Evolutionary conservation across 2,797 vertebrate genomes (phyloP).

Genomic region (Babyrousa celebensis): DNA sequence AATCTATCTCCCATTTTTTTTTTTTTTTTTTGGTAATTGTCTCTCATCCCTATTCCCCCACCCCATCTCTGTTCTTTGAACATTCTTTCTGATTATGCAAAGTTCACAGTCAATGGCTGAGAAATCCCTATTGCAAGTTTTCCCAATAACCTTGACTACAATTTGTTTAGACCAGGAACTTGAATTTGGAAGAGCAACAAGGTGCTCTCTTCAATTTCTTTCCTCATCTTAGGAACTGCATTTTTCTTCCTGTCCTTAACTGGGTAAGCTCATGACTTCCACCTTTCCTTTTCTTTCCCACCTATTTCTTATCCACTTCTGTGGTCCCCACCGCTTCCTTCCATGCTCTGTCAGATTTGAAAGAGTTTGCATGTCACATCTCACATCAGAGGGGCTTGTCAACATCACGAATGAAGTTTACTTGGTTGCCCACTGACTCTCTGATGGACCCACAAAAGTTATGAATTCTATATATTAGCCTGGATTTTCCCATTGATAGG

Average conservation of each 20-base stretch:
- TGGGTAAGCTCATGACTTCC: neutral
- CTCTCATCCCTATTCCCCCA: neutral
- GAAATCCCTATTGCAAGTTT: neutral
- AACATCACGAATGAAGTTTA: neutral
- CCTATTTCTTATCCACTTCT: neutral
- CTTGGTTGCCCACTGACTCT: neutral
- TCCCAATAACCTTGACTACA: neutral
- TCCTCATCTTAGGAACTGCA: neutral
- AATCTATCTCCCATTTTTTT: neutral
- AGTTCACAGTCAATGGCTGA: neutral
- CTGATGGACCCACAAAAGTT: neutral
- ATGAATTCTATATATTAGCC: neutral
- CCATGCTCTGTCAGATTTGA: too few relatives aligned
- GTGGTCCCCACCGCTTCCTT: neutral
- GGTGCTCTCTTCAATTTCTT: neutral
- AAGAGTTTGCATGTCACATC: neutral
- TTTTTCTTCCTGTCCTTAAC: neutral
- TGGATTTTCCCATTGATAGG: neutral
- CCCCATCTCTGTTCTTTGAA: neutral
- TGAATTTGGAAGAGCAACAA: neutral
- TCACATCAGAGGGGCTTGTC: neutral
- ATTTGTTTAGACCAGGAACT: neutral
- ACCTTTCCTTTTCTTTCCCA: neutral
- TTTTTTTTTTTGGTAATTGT: neutral
- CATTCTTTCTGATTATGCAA: neutral